These are phyloP conservation scores for Priocnemis perturbator DNA, from an alignment of 2,888 invertebrate genomes.

Conservation along the genomic window DNA sequence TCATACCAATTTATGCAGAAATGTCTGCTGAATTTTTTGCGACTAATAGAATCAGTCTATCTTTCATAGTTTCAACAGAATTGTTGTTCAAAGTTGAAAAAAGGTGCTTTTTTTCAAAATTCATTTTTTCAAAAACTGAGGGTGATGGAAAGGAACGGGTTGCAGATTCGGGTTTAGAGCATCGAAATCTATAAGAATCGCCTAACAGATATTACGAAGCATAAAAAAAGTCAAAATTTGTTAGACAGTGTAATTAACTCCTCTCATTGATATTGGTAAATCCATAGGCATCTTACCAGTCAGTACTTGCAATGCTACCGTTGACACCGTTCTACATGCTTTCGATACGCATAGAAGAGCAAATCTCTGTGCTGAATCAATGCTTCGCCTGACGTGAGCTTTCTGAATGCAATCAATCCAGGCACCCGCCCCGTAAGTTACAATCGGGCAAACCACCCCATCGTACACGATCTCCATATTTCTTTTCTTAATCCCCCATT, in stretches of 20 bases:
- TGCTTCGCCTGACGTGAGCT: background rate
- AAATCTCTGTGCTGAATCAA: conserved; percentile 14
- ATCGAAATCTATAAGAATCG: too few relatives aligned
- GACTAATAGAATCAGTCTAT: too few relatives aligned
- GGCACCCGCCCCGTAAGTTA: conserved; percentile 9
- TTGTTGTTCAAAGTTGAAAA: too few relatives aligned
- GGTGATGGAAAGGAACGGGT: too few relatives aligned
- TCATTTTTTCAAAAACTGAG: too few relatives aligned
- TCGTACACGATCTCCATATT: conserved; percentile 7
- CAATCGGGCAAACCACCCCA: conserved; percentile 9
- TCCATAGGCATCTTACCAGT: conserved; percentile 8
- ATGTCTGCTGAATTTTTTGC: too few relatives aligned
- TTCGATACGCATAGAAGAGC: background rate
- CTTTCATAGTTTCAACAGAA: too few relatives aligned
- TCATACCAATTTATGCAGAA: too few relatives aligned
- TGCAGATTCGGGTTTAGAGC: background rate
- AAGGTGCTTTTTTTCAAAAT: too few relatives aligned
- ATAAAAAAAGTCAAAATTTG: too few relatives aligned
- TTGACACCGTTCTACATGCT: conserved; percentile 15
- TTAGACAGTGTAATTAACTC: background rate
- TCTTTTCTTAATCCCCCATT: conserved; percentile 22
- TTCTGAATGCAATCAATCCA: conserved; percentile 7
- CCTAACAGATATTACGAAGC: too few relatives aligned
- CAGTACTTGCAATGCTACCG: conserved; percentile 10
- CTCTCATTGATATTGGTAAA: conserved; percentile 3